Base-by-base conservation (phyloP, 2,797 vertebrate species). In the Echeneis naucrates region DNA sequence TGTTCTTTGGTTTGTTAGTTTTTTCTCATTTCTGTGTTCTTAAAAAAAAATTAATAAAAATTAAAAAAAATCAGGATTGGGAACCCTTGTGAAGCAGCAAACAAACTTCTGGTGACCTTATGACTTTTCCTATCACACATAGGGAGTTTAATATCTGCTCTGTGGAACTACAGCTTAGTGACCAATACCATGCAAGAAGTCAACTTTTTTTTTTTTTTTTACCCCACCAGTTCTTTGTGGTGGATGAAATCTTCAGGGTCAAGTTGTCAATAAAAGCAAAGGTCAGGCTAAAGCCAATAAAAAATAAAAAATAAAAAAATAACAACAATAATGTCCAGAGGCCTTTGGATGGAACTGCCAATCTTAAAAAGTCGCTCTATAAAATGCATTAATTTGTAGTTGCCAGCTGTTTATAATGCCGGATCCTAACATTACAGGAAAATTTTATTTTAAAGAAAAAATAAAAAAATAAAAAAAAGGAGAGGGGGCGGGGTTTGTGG, bases 221-320 rank as follows among this genome's bases (percentile, higher is more conserved):
- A 3, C 30, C 30, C 30, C 30, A 3, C 30, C 37, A n/a, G 0
- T 30, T 45, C 21, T 53, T 14, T 60, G 16, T 24, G 21, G 6
- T 19, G 24, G 37, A 72, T 54, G 33, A 60, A 79, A 66, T 74
- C 13, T 42, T 23, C 5, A 23, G 42, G 57, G 37, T 67, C 64
- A 55, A 56, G 37, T 2, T 24, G 55, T 78, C 75, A 77, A 58
- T 75, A 53, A 72, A 58, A 79, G 56, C 26, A 70, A 30, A 84
- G 65, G 78, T 84, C 75, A 78, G 33, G 9, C 37, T 44, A 69
- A 83, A 72, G 40, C 38, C 24, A 66, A n/a, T n/a, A n/a, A n/a
- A n/a, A n/a, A n/a, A n/a, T n/a, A n/a, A n/a, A n/a, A n/a, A 69
- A 80, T 62, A 80, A 69, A 76, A 24, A 75, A 51, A 24, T 52